Evolutionary conservation across 2,888 invertebrate genomes (phyloP).

Genomic region (Acanthacorydalis orientalis): DNA sequence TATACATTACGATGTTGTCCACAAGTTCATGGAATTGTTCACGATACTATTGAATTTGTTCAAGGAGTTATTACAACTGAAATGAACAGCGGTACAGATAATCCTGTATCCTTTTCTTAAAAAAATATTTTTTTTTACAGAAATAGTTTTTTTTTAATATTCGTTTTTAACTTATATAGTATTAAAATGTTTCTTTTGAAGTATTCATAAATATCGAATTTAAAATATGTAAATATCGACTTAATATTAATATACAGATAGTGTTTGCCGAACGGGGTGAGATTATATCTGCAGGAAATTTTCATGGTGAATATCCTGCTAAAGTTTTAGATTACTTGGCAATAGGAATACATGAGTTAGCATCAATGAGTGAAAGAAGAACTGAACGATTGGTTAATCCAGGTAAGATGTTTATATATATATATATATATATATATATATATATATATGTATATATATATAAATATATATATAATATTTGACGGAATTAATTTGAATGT

Average conservation of each 20-base stretch:
- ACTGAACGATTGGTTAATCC: conserved; percentile 46
- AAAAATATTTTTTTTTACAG: not conserved
- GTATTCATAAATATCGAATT: not conserved
- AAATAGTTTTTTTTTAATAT: too few species aligned
- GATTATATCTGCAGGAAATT: conserved; percentile 49
- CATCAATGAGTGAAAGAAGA: conserved; percentile 46
- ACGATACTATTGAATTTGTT: conserved; percentile 46
- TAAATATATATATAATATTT: not conserved
- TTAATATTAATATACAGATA: conserved; percentile 18
- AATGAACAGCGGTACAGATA: conserved; percentile 50
- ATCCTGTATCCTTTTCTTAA: conserved; percentile 29
- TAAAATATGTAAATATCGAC: too few species aligned
- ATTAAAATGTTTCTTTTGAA: conserved; percentile 1
- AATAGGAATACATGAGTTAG: conserved; percentile 45
- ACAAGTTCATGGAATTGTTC: conserved; percentile 45
- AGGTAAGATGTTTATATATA: conserved; percentile 18
- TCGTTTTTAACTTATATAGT: too few species aligned
- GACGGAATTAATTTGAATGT: not conserved
- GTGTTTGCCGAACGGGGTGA: conserved; percentile 37
- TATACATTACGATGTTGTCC: conserved; percentile 49
- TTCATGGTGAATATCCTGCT: conserved; percentile 53
- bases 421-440: too few species aligned
- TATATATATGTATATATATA: too few species aligned
- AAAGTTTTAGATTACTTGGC: conserved; percentile 47
- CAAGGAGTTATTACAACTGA: conserved; percentile 38